Conservation (phyloP, 2,113 vertebrate genomes). For the Dasyprocta punctata region DNA sequence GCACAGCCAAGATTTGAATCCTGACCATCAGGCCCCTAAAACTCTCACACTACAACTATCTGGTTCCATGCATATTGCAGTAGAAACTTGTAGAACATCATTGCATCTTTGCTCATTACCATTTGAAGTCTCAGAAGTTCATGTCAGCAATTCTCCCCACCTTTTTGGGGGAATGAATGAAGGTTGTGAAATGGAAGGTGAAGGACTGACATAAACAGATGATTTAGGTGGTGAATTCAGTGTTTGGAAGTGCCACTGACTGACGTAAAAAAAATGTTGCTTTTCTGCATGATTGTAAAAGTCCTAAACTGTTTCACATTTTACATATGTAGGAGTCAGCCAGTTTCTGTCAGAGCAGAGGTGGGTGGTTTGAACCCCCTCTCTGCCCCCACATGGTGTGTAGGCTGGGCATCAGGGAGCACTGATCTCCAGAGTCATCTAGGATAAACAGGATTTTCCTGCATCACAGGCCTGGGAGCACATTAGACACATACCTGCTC, state of each 20-base stretch:
- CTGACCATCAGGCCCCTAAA: not conserved
- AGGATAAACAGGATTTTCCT: constrained; percentile 83
- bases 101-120: not conserved
- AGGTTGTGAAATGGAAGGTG: not conserved
- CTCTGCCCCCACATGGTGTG: constrained; percentile 31
- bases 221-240: not conserved
- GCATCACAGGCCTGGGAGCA: constrained; percentile 63
- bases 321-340: constrained; percentile 44
- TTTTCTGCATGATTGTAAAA: not conserved
- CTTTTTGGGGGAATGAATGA: too few species aligned
- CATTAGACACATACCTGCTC: constrained; percentile 66
- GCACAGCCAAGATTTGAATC: not conserved
- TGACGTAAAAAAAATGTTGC: not conserved
- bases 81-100: not conserved
- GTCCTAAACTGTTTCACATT: constrained; percentile 6
- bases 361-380: constrained; percentile 53
- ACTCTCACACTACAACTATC: not conserved
- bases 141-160: not conserved
- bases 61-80: not conserved
- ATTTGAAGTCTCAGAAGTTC: not conserved
- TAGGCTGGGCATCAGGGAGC: constrained; percentile 62
- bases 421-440: constrained; percentile 64
- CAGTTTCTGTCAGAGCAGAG: constrained; percentile 74
- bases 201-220: not conserved
- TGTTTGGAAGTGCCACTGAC: not conserved